Evolutionary conservation across 2,797 vertebrate genomes (phyloP).

Genomic region (Loriculus beryllinus): DNA sequence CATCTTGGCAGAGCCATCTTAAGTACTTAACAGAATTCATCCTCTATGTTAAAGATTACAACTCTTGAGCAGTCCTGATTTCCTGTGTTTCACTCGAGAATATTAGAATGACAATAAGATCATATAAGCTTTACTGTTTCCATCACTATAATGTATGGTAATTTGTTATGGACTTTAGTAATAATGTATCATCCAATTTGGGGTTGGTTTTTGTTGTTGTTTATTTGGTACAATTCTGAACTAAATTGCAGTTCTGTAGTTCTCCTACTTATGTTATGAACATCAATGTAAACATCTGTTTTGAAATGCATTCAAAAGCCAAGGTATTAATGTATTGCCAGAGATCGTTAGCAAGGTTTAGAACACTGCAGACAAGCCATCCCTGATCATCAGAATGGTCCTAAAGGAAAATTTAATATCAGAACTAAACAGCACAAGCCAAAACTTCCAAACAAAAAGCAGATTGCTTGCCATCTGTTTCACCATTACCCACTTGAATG

Average conservation of each 20-base stretch:
- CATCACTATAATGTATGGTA: background rate
- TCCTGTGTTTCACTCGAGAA: background rate
- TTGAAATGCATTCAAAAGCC: background rate
- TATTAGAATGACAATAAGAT: background rate
- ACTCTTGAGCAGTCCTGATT: background rate
- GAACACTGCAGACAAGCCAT: background rate
- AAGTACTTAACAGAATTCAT: background rate
- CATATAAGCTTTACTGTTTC: background rate
- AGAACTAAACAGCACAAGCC: background rate
- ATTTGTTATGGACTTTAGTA: background rate
- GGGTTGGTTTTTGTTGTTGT: background rate
- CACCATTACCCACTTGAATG: background rate
- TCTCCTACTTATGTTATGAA: background rate
- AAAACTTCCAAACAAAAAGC: background rate
- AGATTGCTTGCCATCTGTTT: background rate
- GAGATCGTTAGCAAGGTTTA: background rate
- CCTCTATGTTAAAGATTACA: background rate
- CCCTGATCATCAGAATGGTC: background rate
- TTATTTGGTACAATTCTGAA: background rate
- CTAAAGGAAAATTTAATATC: background rate
- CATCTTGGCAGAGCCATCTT: background rate
- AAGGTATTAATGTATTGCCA: background rate
- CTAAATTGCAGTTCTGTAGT: background rate
- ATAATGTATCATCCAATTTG: background rate
- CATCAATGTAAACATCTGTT: background rate